A percentile compares a stretch with the other conserved stretches of the same genome.
Conservation (phyloP, 1,140 invertebrate species). For the Zophobas atratus region DNA sequence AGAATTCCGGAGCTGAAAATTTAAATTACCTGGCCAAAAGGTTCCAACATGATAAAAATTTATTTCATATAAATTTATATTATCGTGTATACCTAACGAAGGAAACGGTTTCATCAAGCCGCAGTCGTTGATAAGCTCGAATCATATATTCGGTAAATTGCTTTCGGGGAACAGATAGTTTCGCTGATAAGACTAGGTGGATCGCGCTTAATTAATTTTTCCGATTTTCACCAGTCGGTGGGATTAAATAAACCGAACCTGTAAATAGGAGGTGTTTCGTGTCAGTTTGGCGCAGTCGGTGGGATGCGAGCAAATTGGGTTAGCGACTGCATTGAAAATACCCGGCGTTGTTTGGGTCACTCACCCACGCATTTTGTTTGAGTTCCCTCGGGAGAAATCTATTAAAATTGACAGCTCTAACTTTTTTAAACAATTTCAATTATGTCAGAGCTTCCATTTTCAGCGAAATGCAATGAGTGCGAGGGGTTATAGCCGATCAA, state of each 20-base stretch:
- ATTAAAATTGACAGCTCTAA: constrained; percentile 6
- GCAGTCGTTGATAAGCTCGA: neutral
- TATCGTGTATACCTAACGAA: neutral
- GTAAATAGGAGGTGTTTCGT: too few relatives aligned
- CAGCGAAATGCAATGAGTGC: constrained; percentile 51
- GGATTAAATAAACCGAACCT: too few relatives aligned
- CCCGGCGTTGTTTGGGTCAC: too few relatives aligned
- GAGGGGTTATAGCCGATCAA: constrained; percentile 56
- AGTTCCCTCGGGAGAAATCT: neutral
- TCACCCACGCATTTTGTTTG: too few relatives aligned
- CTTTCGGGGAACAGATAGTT: neutral
- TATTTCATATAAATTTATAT: constrained; percentile 12
- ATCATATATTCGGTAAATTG: constrained; percentile 1
- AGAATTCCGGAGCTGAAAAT: constrained; percentile 1
- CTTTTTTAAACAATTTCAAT: constrained; percentile 54
- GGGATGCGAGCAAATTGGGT: too few relatives aligned
- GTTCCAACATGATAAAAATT: constrained; percentile 6
- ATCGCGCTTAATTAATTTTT: too few relatives aligned
- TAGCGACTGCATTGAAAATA: too few relatives aligned
- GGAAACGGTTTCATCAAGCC: neutral
- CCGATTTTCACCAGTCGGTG: too few relatives aligned
- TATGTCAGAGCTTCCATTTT: constrained; percentile 46
- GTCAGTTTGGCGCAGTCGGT: too few relatives aligned
- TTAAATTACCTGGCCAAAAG: constrained; percentile 25
- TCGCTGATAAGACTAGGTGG: too few relatives aligned